A percentile compares a stretch with the other conserved stretches of the same genome.
Conservation (phyloP, 2,888 invertebrate species). For the Ellobium chinense region DNA sequence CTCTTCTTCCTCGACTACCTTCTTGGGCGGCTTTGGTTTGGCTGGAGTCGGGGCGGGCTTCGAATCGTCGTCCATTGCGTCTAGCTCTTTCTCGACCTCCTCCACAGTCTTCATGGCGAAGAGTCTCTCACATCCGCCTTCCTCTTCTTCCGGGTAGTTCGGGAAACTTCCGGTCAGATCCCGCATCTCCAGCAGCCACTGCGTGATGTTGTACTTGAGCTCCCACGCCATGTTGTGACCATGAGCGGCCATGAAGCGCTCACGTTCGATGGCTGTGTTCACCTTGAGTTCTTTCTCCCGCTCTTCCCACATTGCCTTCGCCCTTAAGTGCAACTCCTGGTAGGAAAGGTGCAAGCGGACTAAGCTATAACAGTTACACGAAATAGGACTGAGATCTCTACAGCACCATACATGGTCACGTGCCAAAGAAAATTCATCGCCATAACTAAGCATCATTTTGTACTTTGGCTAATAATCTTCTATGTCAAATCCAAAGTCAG, state of each 20-base stretch:
- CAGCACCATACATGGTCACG: too few relatives aligned
- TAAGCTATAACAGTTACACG: too few relatives aligned
- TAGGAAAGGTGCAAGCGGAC: too few relatives aligned
- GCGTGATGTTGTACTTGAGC: conserved; percentile 30
- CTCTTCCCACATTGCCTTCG: background rate
- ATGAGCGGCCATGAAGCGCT: conserved; percentile 14
- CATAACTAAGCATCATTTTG: background rate
- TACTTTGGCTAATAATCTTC: background rate
- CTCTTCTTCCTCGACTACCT: background rate
- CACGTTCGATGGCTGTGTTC: conserved; percentile 10
- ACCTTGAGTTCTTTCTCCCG: conserved; percentile 11
- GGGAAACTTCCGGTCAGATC: conserved; percentile 24
- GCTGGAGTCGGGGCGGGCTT: background rate
- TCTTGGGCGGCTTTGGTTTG: background rate
- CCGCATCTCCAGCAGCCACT: conserved; percentile 32
- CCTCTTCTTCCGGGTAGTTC: conserved; percentile 32
- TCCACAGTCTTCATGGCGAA: conserved; percentile 32
- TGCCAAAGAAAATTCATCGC: background rate
- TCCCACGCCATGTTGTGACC: conserved; percentile 33
- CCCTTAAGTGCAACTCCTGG: background rate
- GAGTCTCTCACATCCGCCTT: conserved; percentile 28
- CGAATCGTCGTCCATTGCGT: background rate
- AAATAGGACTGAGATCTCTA: too few relatives aligned
- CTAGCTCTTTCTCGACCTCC: conserved; percentile 10
- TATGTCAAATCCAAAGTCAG: too few relatives aligned